These are phyloP conservation scores for Megalops atlanticus DNA, from an alignment of 2,113 vertebrate species.

Conservation along the genomic window DNA sequence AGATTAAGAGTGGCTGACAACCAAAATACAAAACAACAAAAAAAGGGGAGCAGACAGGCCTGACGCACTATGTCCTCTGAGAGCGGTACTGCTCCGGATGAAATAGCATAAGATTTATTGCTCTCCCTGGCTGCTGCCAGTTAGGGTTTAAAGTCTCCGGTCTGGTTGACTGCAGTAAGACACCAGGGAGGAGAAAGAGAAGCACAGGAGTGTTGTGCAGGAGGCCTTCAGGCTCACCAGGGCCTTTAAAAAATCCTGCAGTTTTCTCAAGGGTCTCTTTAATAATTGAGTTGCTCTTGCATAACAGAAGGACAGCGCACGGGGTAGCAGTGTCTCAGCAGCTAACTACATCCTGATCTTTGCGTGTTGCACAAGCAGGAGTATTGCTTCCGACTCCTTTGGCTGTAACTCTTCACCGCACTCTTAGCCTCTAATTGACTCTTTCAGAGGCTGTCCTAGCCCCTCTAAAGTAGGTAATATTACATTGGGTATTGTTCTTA, in stretches of 20 bases:
- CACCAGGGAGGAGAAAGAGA: slow-evolving; percentile 14
- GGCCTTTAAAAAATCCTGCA: background rate
- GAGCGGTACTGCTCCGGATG: slow-evolving; percentile 28
- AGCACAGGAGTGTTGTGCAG: background rate
- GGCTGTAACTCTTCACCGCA: background rate
- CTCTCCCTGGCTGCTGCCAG: slow-evolving; percentile 28
- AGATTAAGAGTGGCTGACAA: background rate
- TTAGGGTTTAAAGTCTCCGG: slow-evolving; percentile 25
- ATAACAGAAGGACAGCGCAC: slow-evolving; percentile 22
- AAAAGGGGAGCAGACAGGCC: slow-evolving; percentile 23
- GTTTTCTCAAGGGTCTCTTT: slow-evolving; percentile 13
- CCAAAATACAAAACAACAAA: slow-evolving; percentile 23
- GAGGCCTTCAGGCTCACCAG: background rate
- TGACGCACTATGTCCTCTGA: slow-evolving; percentile 20
- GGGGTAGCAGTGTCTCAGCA: background rate
- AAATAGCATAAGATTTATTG: slow-evolving; percentile 41
- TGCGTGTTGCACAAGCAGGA: no score
- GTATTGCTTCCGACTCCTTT: no score
- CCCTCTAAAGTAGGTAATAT: background rate
- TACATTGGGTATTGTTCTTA: background rate
- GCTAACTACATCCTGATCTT: background rate
- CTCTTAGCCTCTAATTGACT: background rate
- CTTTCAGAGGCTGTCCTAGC: background rate
- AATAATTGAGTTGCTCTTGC: slow-evolving; percentile 37
- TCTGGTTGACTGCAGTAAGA: background rate